Percentiles rank a stretch among this genome's conserved stretches.
Conservation (phyloP, 2,797 vertebrate species). For the Megaceryle alcyon region DNA sequence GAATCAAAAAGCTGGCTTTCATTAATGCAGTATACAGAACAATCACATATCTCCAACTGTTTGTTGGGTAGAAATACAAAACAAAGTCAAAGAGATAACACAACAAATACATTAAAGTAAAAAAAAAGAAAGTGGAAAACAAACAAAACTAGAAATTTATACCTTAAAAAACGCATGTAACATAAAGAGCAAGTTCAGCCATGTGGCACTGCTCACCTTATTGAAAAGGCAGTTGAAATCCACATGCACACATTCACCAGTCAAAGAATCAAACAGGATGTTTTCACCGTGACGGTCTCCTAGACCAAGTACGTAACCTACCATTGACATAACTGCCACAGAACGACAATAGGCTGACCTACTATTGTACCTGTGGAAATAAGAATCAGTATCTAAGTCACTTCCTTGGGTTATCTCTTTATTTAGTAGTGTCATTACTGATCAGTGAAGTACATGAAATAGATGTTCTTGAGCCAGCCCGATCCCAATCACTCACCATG, state of each 20-base stretch:
- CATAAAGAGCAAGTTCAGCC: neutral
- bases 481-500: slow-evolving; percentile 82
- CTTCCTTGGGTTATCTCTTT: neutral
- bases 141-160: rapidly evolving
- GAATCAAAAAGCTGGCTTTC: neutral
- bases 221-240: slow-evolving; percentile 99
- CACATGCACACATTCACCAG: slow-evolving; percentile 96
- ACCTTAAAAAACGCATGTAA: neutral
- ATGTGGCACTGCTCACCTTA: slow-evolving; percentile 83
- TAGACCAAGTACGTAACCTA: slow-evolving; percentile 94
- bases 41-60: neutral
- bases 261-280: slow-evolving; percentile 96
- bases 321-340: slow-evolving; percentile 98
- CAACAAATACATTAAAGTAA: neutral
- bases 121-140: neutral
- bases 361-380: slow-evolving; percentile 90
- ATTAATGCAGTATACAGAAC: neutral
- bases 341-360: slow-evolving; percentile 96
- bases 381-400: neutral
- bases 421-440: neutral
- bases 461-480: neutral
- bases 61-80: neutral
- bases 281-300: slow-evolving; percentile 98
- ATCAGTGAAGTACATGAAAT: neutral
- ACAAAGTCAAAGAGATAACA: neutral